These are phyloP conservation scores for Copidosoma floridanum DNA, from an alignment of 1,140 invertebrate genomes.

Conservation along the genomic window DNA sequence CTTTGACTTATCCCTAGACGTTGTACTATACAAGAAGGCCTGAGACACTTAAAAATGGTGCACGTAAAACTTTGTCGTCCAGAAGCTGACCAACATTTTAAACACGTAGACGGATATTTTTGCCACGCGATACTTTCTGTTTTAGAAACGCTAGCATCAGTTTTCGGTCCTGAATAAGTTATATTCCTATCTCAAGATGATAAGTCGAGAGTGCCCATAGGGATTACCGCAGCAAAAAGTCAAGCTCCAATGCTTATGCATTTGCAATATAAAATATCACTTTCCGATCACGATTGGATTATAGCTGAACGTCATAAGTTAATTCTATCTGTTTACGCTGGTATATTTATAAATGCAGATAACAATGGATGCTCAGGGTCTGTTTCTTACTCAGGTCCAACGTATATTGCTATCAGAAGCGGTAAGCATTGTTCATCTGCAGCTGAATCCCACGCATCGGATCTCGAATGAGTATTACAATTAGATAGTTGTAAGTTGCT, in stretches of 20 bases:
- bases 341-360: slow-evolving; percentile 32
- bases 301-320: too few relatives aligned
- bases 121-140: slow-evolving; percentile 1
- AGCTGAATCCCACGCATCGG: slow-evolving; percentile 41
- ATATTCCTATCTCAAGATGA: slow-evolving; percentile 35
- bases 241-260: slow-evolving; percentile 45
- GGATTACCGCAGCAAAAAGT: slow-evolving; percentile 28
- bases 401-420: too few relatives aligned
- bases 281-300: slow-evolving; percentile 48
- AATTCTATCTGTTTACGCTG: slow-evolving; percentile 42
- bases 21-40: slow-evolving; percentile 12
- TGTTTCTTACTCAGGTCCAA: slow-evolving; percentile 42
- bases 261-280: slow-evolving; percentile 44
- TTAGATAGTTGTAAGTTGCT: slow-evolving; percentile 34
- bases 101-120: slow-evolving; percentile 18
- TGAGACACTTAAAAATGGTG: slow-evolving; percentile 21
- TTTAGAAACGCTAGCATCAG: slow-evolving; percentile 27
- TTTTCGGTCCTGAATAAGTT: slow-evolving; percentile 32
- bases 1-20: slow-evolving; percentile 24
- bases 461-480: slow-evolving; percentile 41
- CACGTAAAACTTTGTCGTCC: slow-evolving; percentile 19
- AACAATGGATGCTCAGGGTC: slow-evolving; percentile 34
- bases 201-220: slow-evolving; percentile 9
- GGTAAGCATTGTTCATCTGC: slow-evolving; percentile 43
- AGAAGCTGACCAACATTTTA: slow-evolving; percentile 7